Evolutionary conservation across 1,140 invertebrate species (phyloP).

Genomic region (Hyposmocoma kahamanoa): DNA sequence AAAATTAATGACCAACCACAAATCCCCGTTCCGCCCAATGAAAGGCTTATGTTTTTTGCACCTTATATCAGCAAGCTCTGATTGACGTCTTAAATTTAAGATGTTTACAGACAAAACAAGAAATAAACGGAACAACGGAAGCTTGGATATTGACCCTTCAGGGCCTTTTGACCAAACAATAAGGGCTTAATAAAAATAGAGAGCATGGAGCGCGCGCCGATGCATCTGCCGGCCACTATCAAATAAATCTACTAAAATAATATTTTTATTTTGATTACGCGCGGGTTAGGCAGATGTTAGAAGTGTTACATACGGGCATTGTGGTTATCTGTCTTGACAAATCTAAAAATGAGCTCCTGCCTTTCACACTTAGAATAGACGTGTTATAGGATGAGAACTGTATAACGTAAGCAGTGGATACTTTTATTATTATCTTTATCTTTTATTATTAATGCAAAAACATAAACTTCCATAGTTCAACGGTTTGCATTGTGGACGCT

Average conservation of each 20-base stretch:
- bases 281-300: constrained; percentile 66
- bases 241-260: constrained; percentile 72
- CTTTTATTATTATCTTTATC: no score
- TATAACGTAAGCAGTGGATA: no score
- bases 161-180: constrained; percentile 56
- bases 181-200: constrained; percentile 62
- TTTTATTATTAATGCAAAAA: no score
- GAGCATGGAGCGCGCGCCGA: constrained; percentile 43
- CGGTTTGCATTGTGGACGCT: no score
- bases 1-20: no score
- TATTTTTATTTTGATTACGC: constrained; percentile 73
- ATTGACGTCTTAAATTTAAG: constrained; percentile 38
- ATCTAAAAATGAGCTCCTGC: no score
- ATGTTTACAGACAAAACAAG: constrained; percentile 61
- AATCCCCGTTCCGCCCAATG: no score
- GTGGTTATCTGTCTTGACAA: constrained; percentile 15
- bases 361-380: no score
- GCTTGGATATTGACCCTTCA: constrained; percentile 62
- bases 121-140: constrained; percentile 59
- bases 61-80: no score
- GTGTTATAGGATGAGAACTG: no score
- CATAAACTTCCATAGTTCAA: no score
- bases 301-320: constrained; percentile 23
- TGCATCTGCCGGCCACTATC: constrained; percentile 69
- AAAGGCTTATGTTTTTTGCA: no score